Base-by-base conservation (phyloP, 2,797 vertebrate species). In the Sebastes cheni region DNA sequence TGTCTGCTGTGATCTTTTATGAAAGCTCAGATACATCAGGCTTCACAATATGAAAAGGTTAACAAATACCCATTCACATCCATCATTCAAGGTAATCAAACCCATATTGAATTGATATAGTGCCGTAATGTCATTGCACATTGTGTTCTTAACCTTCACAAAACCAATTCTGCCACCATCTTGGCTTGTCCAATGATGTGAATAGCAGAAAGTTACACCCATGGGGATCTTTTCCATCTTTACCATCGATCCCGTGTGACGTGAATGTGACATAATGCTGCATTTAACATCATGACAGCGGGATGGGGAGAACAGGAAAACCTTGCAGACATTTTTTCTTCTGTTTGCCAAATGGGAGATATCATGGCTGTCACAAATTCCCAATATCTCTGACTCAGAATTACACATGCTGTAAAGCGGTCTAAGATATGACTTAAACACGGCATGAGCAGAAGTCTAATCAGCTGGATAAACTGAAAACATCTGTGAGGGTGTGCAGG, bases 281-380 rank as follows among this genome's bases (percentile, higher is more conserved):
- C 39, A 75, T 52, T 73, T 64, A 77, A 77, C 16, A 76, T 60
- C 55, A 22, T 55, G 72, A 76, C 67, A 67, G 52, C 73, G 55
- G 62, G 75, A 72, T 14, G 46, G 61, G 25, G 34, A 13, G 4
- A 54, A 29, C 32, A 3, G 10, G 16, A 62, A 61, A 67, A 67
- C 30, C 34, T 25, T 52, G 36, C 9, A 16, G 42, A 46, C 27
- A 69, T 66, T 13, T 64, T 72, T 23, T 64, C 20, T n/a, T 58
- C 25, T n/a, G 60, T 29, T 72, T 59, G 50, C 30, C 34, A 32
- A 67, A 62, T 68, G 62, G 30, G 32, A 42, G 23, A 30, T 27
- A 27, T 29, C 8, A 6, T 11, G 30, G 13, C 61, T 75, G 70
- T 54, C 60, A 83, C 62, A 72, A 30, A 72, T 56, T 66, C 11